Evolutionary conservation across 2,113 vertebrate genomes (phyloP), one percentile per base, ranked within the genome.

Genomic region (Hymenochirus boettgeri): DNA sequence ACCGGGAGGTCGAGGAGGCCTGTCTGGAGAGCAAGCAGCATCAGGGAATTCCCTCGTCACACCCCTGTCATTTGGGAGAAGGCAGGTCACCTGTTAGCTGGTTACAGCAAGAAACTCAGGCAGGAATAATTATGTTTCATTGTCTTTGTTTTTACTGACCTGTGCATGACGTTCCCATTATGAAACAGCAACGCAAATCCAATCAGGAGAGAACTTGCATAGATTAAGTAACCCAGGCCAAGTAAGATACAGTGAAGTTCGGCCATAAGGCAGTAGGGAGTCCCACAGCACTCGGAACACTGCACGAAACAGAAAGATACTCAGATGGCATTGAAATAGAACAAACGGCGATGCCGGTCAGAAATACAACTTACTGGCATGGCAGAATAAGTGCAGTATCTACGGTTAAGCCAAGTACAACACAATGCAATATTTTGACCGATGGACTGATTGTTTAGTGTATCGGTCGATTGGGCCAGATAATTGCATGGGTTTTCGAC

Each of bases 111-210:
- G n/a, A n/a, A n/a, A n/a, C n/a, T n/a, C n/a, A n/a, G n/a, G n/a
- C n/a, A n/a, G n/a, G n/a, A n/a, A n/a, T n/a, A n/a, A n/a, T n/a
- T n/a, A n/a, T n/a, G n/a, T n/a, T n/a, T n/a, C n/a, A n/a, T n/a
- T n/a, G n/a, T n/a, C n/a, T n/a, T n/a, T n/a, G n/a, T n/a, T n/a
- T n/a, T n/a, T n/a, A 31, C 74, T 79, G 67, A 92, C 91, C 91
- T 88, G 86, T 93, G 91, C 89, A 91, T 91, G 65, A 91, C 84
- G 10, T 92, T 92, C 63, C 90, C 88, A 1, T 91, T 88, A 61
- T 88, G 89, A 58, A 92, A 76, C n/a, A 1, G 84, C 92, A 0
- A 72, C n/a, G n/a, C 72, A 1, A 79, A 88, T 42, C 91, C 90
- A 62, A 83, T 84, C 62, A 93, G 76, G 78, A 85, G n/a, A 93